phyloP scores from a whole-genome alignment of 2,888 invertebrate species.

The Synergus laeviventris region DNA sequence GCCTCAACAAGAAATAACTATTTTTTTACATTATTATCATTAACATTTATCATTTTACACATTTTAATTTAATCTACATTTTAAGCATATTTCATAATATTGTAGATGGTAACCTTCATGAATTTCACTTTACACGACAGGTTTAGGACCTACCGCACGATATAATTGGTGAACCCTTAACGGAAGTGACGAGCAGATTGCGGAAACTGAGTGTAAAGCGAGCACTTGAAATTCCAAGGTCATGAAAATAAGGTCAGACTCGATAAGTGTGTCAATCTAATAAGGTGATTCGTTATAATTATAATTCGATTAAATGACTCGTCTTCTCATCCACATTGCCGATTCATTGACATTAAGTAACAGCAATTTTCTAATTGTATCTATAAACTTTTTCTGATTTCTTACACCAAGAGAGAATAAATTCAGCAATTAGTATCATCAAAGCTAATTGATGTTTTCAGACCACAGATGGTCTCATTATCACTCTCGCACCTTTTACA shows the following conservation, averaged over 20 bases:
- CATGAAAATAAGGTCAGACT: slow-evolving; percentile 52
- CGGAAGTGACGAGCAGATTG: slow-evolving; percentile 51
- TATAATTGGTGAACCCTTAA: slow-evolving; percentile 25
- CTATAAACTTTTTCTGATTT: slow-evolving; percentile 15
- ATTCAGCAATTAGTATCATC: slow-evolving; percentile 1
- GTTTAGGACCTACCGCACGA: not conserved
- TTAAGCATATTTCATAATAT: not conserved
- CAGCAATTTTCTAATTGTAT: slow-evolving; percentile 52
- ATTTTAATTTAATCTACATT: too few species aligned
- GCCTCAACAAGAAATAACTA: not conserved
- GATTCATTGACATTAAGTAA: slow-evolving; percentile 48
- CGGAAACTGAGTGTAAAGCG: slow-evolving; percentile 47
- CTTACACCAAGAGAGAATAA: not conserved
- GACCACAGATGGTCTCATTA: slow-evolving; percentile 8
- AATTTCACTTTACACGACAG: not conserved
- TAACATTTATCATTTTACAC: too few species aligned
- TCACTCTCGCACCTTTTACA: not conserved
- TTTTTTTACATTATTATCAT: too few species aligned
- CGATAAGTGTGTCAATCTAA: slow-evolving; percentile 44
- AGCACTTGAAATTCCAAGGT: slow-evolving; percentile 48
- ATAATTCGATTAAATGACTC: slow-evolving; percentile 55
- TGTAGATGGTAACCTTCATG: not conserved
- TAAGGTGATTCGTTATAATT: slow-evolving; percentile 54
- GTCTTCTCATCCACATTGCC: slow-evolving; percentile 51
- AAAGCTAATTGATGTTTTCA: slow-evolving; percentile 1